Percentiles rank a stretch among this genome's conserved stretches.
These are phyloP conservation scores for Octopus sinensis DNA, from an alignment of 1,140 invertebrate genomes.

Conservation along the genomic window DNA sequence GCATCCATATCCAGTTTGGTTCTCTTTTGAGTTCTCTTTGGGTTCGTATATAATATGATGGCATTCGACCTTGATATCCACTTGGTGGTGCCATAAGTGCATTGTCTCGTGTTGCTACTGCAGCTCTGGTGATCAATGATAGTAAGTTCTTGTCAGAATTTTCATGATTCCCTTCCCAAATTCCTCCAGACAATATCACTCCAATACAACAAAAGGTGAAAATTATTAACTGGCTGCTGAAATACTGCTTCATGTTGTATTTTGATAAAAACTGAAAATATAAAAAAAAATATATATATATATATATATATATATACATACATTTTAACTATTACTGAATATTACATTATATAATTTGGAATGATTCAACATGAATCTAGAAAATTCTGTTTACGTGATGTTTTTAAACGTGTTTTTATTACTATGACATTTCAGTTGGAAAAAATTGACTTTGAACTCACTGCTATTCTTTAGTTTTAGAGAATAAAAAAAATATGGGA, in stretches of 20 bases:
- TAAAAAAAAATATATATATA: too few relatives aligned
- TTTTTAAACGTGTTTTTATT: too few relatives aligned
- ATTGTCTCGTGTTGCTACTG: background rate
- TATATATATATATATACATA: too few relatives aligned
- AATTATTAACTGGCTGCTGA: background rate
- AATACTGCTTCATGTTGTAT: background rate
- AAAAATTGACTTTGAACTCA: too few relatives aligned
- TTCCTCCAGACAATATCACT: background rate
- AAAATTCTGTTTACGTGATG: too few relatives aligned
- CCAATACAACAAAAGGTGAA: background rate
- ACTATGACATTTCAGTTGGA: too few relatives aligned
- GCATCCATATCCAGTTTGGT: conserved; percentile 51
- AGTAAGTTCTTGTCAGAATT: background rate
- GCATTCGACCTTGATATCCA: conserved; percentile 31
- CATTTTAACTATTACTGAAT: too few relatives aligned
- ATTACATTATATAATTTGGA: too few relatives aligned
- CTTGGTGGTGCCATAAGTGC: conserved; percentile 34
- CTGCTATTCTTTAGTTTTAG: too few relatives aligned
- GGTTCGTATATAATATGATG: conserved; percentile 24
- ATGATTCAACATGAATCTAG: too few relatives aligned
- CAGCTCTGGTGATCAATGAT: conserved; percentile 3
- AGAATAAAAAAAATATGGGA: too few relatives aligned
- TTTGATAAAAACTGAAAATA: background rate
- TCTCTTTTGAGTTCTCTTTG: conserved; percentile 30
- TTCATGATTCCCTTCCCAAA: background rate